Percentiles rank a stretch among this genome's conserved stretches.
Evolutionary conservation across 2,113 vertebrate species (phyloP).

Genomic region (Neodon shergylaensis): DNA sequence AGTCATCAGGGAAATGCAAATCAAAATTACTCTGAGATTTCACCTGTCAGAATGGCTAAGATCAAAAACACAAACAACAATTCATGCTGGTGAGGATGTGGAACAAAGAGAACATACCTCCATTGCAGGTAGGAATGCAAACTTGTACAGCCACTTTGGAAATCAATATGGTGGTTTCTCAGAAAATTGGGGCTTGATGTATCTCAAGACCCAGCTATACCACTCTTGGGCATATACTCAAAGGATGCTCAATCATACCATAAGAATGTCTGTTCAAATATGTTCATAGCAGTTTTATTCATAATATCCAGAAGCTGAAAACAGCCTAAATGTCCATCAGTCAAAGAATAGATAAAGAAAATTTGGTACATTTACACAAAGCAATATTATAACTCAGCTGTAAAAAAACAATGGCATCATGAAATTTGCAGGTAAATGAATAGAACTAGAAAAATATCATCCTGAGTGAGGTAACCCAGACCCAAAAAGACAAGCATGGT

Average conservation of each 20-base stretch:
- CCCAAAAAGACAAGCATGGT: no score
- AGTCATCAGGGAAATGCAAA: neutral
- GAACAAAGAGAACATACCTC: neutral
- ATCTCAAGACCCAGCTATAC: neutral
- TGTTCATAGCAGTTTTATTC: neutral
- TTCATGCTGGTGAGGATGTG: neutral
- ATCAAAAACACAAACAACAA: neutral
- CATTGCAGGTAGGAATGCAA: neutral
- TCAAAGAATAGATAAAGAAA: neutral
- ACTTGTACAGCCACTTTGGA: neutral
- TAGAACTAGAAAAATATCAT: no score
- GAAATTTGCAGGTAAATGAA: no score
- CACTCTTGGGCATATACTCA: neutral
- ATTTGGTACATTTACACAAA: neutral
- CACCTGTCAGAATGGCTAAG: neutral
- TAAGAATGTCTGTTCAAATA: neutral
- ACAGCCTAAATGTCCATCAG: neutral
- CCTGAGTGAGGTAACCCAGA: no score
- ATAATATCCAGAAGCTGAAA: neutral
- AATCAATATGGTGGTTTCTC: neutral
- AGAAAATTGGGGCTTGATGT: neutral
- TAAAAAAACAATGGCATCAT: no score
- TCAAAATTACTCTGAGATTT: neutral
- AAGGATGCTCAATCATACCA: neutral
- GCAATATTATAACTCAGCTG: neutral